These are phyloP conservation scores for Spodoptera littoralis DNA, from an alignment of 2,888 invertebrate species.

Conservation along the genomic window DNA sequence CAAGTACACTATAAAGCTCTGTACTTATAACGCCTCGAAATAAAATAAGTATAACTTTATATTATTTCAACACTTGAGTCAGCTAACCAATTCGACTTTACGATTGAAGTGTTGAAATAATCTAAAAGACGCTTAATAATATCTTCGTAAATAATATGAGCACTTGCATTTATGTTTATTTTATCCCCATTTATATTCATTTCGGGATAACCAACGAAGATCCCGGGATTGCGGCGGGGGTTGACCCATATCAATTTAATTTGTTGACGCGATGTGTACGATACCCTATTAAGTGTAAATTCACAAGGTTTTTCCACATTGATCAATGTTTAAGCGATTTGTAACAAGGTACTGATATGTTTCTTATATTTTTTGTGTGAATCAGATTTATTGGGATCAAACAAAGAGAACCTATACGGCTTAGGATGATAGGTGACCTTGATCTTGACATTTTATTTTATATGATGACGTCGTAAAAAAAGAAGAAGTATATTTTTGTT, in stretches of 20 bases:
- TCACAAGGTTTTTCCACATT: constrained; percentile 28
- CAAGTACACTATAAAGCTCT: too few relatives aligned
- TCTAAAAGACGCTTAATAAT: too few relatives aligned
- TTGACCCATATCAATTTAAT: constrained; percentile 42
- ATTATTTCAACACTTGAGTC: too few relatives aligned
- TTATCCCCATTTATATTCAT: constrained; percentile 8
- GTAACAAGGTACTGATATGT: constrained; percentile 9
- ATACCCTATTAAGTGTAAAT: constrained; percentile 31
- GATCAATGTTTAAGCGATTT: constrained; percentile 5
- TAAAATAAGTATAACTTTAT: too few relatives aligned
- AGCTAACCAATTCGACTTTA: too few relatives aligned
- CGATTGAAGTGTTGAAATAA: too few relatives aligned
- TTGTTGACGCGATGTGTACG: constrained; percentile 24
- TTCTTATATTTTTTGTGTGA: constrained; percentile 9
- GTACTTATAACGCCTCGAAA: too few relatives aligned
- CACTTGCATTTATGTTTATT: too few relatives aligned
- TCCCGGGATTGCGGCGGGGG: constrained; percentile 20
- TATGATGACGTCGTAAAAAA: neutral
- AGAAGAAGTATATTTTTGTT: too few relatives aligned
- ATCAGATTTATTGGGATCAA: constrained; percentile 6
- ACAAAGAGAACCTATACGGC: neutral
- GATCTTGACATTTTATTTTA: constrained; percentile 1
- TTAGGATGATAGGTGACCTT: constrained; percentile 9
- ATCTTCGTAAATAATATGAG: too few relatives aligned
- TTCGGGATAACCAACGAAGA: constrained; percentile 25